phyloP scores from a whole-genome alignment of 2,113 vertebrate species.

The Gavialis gangeticus region DNA sequence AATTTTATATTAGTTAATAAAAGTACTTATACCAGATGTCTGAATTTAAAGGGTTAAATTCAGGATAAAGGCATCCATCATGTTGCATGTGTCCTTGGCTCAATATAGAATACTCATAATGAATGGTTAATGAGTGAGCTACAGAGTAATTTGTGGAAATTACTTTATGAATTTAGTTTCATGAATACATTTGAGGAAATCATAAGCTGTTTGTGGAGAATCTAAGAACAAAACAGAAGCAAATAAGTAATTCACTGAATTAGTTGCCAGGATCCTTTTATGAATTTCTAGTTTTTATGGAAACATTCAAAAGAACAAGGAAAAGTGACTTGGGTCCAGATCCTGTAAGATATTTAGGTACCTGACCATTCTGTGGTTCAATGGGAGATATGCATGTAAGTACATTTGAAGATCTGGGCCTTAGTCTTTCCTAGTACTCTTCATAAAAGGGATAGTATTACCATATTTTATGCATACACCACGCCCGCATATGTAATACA shows the following conservation, averaged over 20 bases:
- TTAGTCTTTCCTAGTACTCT: no score
- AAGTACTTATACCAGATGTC: not conserved
- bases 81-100: not conserved
- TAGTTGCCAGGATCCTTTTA: conserved; percentile 36
- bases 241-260: conserved; percentile 8
- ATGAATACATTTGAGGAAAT: accelerated
- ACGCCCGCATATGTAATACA: no score
- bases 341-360: not conserved
- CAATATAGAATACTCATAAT: not conserved
- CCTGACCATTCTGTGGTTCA: accelerated
- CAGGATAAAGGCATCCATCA: not conserved
- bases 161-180: not conserved
- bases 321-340: not conserved
- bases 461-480: no score
- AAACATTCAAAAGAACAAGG: conserved; percentile 33
- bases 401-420: no score
- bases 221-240: not conserved
- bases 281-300: conserved; percentile 47
- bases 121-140: conserved; percentile 59
- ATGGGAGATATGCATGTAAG: no score
- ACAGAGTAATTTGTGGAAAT: not conserved
- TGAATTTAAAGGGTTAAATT: conserved; percentile 23
- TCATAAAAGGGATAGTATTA: no score
- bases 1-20: not conserved
- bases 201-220: not conserved